phyloP scores from a whole-genome alignment of 2,113 vertebrate genomes.

The Lucifuga dentata region DNA sequence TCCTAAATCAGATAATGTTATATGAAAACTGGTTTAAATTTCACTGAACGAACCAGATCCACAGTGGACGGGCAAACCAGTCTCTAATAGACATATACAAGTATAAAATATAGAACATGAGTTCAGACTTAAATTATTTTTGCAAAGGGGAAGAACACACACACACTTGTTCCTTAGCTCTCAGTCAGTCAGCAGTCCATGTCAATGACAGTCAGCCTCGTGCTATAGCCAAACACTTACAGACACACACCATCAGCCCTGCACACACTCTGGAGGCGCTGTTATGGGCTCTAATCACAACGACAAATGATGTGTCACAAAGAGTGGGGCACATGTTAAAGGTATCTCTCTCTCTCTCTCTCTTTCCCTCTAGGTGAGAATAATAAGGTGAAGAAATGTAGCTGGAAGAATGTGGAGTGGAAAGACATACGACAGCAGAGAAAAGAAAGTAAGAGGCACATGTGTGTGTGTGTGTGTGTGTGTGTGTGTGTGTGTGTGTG shows the following conservation, averaged over 20 bases:
- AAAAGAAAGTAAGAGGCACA: constrained; percentile 23
- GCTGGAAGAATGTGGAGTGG: constrained; percentile 54
- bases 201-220: constrained; percentile 44
- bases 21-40: too few species aligned
- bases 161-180: background rate
- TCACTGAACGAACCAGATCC: too few species aligned
- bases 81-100: too few species aligned
- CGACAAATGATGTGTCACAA: constrained; percentile 74
- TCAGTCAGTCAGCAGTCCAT: constrained; percentile 15
- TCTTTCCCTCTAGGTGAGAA: constrained; percentile 32
- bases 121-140: background rate
- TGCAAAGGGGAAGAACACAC: background rate
- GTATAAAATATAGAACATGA: too few species aligned
- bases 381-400: constrained; percentile 64
- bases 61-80: too few species aligned
- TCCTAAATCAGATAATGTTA: too few species aligned
- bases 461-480: constrained; percentile 12
- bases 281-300: constrained; percentile 63
- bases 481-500: constrained; percentile 31
- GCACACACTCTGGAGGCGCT: constrained; percentile 43
- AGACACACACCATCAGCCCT: constrained; percentile 40
- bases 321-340: constrained; percentile 60
- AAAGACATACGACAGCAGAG: constrained; percentile 41
- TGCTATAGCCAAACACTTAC: constrained; percentile 41
- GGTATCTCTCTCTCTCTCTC: constrained; percentile 60